Percentiles rank a stretch among this genome's conserved stretches.
phyloP scores from a whole-genome alignment of 1,140 invertebrate genomes.

The Psilanteris sp. region DNA sequence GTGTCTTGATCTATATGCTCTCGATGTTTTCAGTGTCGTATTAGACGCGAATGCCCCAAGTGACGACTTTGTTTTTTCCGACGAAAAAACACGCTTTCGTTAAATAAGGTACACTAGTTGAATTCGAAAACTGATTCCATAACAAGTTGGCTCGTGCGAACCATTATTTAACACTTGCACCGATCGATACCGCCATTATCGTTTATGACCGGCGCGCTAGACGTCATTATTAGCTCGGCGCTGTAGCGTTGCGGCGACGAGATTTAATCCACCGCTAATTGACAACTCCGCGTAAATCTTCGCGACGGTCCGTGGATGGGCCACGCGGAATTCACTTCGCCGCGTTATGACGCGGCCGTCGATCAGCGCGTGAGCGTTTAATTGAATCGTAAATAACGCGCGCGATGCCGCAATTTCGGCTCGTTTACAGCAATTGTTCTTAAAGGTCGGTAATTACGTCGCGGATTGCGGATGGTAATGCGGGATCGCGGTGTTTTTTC shows the following conservation, averaged over 20 bases:
- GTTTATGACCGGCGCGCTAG: constrained; percentile 11
- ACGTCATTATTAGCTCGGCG: constrained; percentile 28
- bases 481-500: not conserved
- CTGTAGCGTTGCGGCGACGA: not conserved
- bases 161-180: constrained; percentile 35
- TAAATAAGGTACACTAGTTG: too few species aligned
- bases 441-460: constrained; percentile 23
- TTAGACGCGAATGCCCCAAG: too few species aligned
- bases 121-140: too few species aligned
- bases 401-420: constrained; percentile 32
- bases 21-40: too few species aligned
- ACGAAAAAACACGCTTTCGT: too few species aligned
- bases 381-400: constrained; percentile 40
- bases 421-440: constrained; percentile 19
- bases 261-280: constrained; percentile 25
- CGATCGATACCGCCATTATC: constrained; percentile 24
- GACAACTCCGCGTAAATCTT: constrained; percentile 28
- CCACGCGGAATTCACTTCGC: not conserved
- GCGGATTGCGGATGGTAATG: constrained; percentile 12
- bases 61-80: too few species aligned
- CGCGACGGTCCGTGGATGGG: not conserved
- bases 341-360: constrained; percentile 10
- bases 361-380: constrained; percentile 24
- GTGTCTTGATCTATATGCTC: too few species aligned
- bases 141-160: too few species aligned